phyloP scores from a whole-genome alignment of 2,888 invertebrate genomes.

The Iselma pallidipennis region DNA sequence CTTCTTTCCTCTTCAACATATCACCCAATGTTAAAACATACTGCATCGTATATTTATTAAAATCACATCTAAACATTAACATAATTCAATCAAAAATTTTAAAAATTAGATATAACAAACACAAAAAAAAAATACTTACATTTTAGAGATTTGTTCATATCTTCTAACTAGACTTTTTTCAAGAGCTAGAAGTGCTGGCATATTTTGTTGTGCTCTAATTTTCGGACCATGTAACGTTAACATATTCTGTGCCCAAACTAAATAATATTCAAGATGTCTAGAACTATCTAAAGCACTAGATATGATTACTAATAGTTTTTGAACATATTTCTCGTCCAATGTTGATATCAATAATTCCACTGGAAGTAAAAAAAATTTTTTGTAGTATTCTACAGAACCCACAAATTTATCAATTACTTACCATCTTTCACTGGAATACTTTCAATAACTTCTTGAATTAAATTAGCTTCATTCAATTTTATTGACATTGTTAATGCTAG shows the following conservation, averaged over 20 bases:
- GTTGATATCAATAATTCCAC: conserved; percentile 74
- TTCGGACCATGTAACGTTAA: conserved; percentile 67
- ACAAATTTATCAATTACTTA: conserved; percentile 56
- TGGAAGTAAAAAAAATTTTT: conserved; percentile 54
- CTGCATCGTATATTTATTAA: conserved; percentile 82
- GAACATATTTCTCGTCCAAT: conserved; percentile 75
- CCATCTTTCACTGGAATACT: conserved; percentile 75
- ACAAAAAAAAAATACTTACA: conserved; percentile 70
- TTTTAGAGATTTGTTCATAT: conserved; percentile 79
- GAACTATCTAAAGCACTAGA: conserved; percentile 76
- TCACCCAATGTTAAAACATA: conserved; percentile 60
- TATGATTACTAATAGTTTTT: conserved; percentile 72
- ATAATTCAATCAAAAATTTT: conserved; percentile 12
- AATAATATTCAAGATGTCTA: conserved; percentile 85
- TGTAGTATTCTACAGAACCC: conserved; percentile 10
- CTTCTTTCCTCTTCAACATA: conserved; percentile 51
- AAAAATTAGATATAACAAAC: not conserved
- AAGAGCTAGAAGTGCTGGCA: conserved; percentile 70
- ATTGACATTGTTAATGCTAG: conserved; percentile 82
- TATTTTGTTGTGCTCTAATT: conserved; percentile 60
- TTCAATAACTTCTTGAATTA: conserved; percentile 83
- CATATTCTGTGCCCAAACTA: conserved; percentile 76
- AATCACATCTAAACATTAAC: conserved; percentile 74
- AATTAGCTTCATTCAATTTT: conserved; percentile 76
- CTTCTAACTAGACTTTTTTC: conserved; percentile 80